Base-by-base conservation (phyloP, 1,140 invertebrate genomes). In the Drosophila saltans region DNA sequence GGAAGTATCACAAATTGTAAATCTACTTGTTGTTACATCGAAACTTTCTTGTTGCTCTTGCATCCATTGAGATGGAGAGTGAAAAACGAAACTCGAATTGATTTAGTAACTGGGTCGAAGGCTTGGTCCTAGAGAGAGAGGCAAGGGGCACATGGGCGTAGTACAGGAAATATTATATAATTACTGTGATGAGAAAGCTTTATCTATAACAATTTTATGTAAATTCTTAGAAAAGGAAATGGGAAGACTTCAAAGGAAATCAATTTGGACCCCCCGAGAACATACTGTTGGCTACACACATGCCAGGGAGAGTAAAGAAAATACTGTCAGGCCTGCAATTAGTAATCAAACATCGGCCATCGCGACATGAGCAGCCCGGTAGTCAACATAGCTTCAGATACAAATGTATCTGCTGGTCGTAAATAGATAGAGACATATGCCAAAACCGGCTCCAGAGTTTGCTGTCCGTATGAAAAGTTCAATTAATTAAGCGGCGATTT, bases 1-100 rank as follows among this genome's bases (percentile, higher is more conserved):
- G 81, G 78, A 89, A 89, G 78, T 89, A 89, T 84, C 84, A 81
- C 84, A 89, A 84, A 89, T 89, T 89, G 80, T 78, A 81, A 81
- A 88, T 86, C 83, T 76, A 80, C 76, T 88, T 80, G 76, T 76
- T 86, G 75, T 82, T 68, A 86, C 75, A 81, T 58, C 21, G 73
- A 70, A 70, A 77, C 69, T 52, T 68, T 76, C 69, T 61, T 79
- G 63, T 76, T 76, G 69, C 62, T 64, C 62, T 55, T 73, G 9
- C 52, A 11, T n/a, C 41, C 24, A 62, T 28, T 39, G 48, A 72
- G 69, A 77, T 65, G 62, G 67, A 55, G 56, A 74, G 70, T 72
- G 78, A 63, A 77, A 80, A 77, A 64, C 61, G 74, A 55, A 66
- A 56, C 73, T 73, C 62, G 59, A 43, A 16, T 36, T 55, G 68